Conservation (phyloP, 2,888 invertebrate genomes). For the Watsonalla binaria region DNA sequence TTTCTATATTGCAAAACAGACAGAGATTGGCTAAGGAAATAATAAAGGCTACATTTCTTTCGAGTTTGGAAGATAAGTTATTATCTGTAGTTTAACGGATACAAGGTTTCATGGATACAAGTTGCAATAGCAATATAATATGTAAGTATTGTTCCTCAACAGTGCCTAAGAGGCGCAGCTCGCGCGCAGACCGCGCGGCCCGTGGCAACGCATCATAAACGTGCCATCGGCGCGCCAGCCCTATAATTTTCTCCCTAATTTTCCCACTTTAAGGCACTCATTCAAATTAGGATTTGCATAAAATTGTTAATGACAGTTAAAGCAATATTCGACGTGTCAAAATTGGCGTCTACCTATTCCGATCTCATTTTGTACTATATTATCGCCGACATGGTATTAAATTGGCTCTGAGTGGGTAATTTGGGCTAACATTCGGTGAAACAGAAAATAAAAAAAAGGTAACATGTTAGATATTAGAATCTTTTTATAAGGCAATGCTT, state of each 20-base stretch:
- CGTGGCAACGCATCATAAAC: constrained; percentile 49
- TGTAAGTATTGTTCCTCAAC: not conserved
- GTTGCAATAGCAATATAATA: no score
- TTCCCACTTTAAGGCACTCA: constrained; percentile 62
- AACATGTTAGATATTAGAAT: constrained; percentile 30
- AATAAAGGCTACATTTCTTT: no score
- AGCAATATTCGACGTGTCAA: constrained; percentile 62
- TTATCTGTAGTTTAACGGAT: no score
- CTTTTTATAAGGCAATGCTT: constrained; percentile 26
- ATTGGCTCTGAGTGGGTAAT: constrained; percentile 42
- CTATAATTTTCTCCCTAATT: constrained; percentile 70
- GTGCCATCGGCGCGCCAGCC: constrained; percentile 56
- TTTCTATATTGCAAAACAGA: no score
- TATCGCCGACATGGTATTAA: constrained; percentile 44
- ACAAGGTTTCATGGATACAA: no score
- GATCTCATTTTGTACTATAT: constrained; percentile 45
- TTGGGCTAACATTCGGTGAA: constrained; percentile 37
- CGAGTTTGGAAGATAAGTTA: no score
- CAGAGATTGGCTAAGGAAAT: no score
- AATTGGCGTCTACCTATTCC: constrained; percentile 54
- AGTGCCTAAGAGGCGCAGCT: constrained; percentile 8
- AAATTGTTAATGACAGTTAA: constrained; percentile 70
- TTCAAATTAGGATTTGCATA: constrained; percentile 72
- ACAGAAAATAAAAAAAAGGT: constrained; percentile 39
- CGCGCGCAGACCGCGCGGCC: constrained; percentile 32